Evolutionary conservation across 2,888 invertebrate genomes (phyloP), one percentile per base, ranked within the genome.

Genomic region (Margaritifera margaritifera): DNA sequence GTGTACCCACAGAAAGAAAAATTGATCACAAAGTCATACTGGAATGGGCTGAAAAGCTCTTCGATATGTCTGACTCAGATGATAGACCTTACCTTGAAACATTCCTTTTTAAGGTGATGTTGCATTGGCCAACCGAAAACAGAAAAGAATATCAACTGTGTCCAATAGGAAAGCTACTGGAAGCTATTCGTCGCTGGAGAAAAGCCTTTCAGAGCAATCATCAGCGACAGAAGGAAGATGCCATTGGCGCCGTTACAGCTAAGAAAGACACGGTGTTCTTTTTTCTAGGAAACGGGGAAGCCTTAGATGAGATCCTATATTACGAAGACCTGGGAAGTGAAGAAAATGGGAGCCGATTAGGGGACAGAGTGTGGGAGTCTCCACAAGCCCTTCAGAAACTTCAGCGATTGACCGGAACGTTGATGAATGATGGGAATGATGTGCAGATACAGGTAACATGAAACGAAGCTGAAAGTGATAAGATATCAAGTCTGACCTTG

Each of bases 251-350:
- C 64, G 72, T 71, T 11, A 63, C 66, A 56, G 64, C 69, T 56
- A 76, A 77, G 62, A 78, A 76, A 52, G 83, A 79, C 18, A 81
- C 80, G 27, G 80, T 81, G 18, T 73, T 79, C 20, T 82, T 80
- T 65, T 82, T 81, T 59, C 71, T 83, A 2, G 81, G 80, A 25
- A 72, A 78, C 55, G 82, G 79, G 15, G 57, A 65, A 11, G 77
- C 66, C 18, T 66, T 74, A 54, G 58, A 66, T 1, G 75, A 74
- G 24, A 69, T 79, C 50, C 69, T 75, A 18, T 72, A 71, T 62
- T 77, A 71, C 58, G 72, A 72, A 56, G 73, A 79, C 53, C 52
- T 81, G 2, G 55, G 54, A 22, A 69, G 59, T 24, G 63, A 65
- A 60, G 57, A 59, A 19, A 60, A 64, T 15, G 60, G 68, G 2